Base-by-base conservation (phyloP, 2,888 invertebrate species). In the Erannis defoliaria region DNA sequence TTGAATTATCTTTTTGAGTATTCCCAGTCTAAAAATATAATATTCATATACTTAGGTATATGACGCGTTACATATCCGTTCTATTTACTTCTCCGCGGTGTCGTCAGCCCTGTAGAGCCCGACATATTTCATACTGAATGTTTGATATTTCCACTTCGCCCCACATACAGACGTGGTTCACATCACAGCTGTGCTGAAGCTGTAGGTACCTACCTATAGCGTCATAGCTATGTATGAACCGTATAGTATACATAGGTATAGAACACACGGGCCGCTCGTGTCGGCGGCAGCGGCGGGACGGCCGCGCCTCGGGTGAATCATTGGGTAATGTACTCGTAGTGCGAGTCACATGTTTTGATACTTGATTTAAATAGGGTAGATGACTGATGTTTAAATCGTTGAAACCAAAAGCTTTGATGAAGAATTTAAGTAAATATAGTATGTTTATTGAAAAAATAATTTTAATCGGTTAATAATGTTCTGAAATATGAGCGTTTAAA, bases 291-390 rank as follows among this genome's bases (percentile, higher is more conserved):
- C 61, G 70, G 71, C 72, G 74, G 75, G 76, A 74, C 80, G 78
- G 79, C 82, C 83, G 84, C 84, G 85, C 85, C 87, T 88, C 87
- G 84, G 85, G 86, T 88, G 90, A 89, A 87, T 88, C 89, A 89
- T 89, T 88, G 87, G 81, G 81, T 82, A 83, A 84, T 85, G 82
- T 81, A 78, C 73, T 68, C 68, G 64, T 71, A 74, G 45, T 1
- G 42, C 43, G 66, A 40, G 1, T 2, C 14, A 53, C 1, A n/a
- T 5, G 26, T 62, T 67, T 87, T 85, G 86, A 79, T 87, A 76
- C 71, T 87, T 78, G 16, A 1, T 33, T 4, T 37, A 40, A 40
- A 26, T n/a, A 23, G n/a, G n/a, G n/a, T n/a, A n/a, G n/a, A n/a
- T n/a, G n/a, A n/a, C n/a, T n/a, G n/a, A n/a, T n/a, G n/a, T n/a